A percentile compares a stretch with the other conserved stretches of the same genome.
Evolutionary conservation across 2,888 invertebrate genomes (phyloP).

Genomic region (Euzophera pinguis): DNA sequence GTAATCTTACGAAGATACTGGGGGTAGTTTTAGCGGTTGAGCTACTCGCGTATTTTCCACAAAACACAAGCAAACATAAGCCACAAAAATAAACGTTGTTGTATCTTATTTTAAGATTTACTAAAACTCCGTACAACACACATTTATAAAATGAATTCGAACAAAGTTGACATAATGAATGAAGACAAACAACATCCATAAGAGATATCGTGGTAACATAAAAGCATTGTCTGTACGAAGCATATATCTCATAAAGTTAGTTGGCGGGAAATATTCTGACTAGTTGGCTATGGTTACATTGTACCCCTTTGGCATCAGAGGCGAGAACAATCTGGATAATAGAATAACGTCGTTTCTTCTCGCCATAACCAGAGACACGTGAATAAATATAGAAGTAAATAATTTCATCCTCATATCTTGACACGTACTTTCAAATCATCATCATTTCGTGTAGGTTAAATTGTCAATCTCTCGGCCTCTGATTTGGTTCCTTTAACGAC

Average conservation of each 20-base stretch:
- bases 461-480: too few relatives aligned
- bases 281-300: slow-evolving; percentile 56
- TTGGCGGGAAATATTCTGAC: slow-evolving; percentile 61
- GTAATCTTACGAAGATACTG: too few relatives aligned
- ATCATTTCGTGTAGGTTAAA: too few relatives aligned
- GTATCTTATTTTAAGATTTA: not conserved
- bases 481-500: too few relatives aligned
- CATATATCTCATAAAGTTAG: slow-evolving; percentile 71
- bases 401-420: too few relatives aligned
- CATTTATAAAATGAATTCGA: slow-evolving; percentile 17
- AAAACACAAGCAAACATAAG: not conserved
- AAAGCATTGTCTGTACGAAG: slow-evolving; percentile 62
- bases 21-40: too few relatives aligned
- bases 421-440: too few relatives aligned
- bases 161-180: slow-evolving; percentile 33
- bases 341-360: slow-evolving; percentile 63
- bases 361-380: slow-evolving; percentile 21
- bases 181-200: slow-evolving; percentile 53
- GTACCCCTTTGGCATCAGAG: slow-evolving; percentile 68
- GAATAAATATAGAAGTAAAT: not conserved
- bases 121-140: not conserved
- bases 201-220: slow-evolving; percentile 52
- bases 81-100: not conserved
- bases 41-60: too few relatives aligned
- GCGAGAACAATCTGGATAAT: slow-evolving; percentile 75